phyloP scores from a whole-genome alignment of 2,797 vertebrate genomes.

The Falco peregrinus region DNA sequence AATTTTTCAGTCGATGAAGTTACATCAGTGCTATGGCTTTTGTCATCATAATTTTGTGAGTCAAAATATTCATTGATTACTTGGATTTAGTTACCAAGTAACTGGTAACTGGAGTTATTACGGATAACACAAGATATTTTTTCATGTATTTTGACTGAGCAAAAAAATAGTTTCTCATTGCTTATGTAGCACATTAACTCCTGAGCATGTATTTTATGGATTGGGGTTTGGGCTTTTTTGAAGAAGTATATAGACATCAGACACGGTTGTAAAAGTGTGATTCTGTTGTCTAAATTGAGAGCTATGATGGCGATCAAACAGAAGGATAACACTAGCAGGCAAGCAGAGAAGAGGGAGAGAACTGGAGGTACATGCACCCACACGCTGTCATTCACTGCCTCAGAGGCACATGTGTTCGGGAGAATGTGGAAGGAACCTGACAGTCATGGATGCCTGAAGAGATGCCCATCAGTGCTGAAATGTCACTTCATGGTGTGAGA shows the following conservation, averaged over 20 bases:
- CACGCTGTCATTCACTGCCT: rapidly evolving
- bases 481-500: not conserved
- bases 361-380: not conserved
- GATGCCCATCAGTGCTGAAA: not conserved
- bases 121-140: not conserved
- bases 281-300: not conserved
- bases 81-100: not conserved
- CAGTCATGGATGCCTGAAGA: not conserved
- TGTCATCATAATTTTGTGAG: not conserved
- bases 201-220: not conserved
- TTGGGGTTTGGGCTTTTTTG: not conserved
- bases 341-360: not conserved
- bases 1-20: not conserved
- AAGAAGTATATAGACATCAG: not conserved
- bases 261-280: not conserved
- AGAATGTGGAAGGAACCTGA: not conserved
- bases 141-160: not conserved
- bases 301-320: not conserved
- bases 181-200: not conserved
- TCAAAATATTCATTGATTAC: not conserved
- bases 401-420: not conserved
- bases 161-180: not conserved
- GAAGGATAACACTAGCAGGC: not conserved
- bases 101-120: not conserved
- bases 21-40: not conserved